A percentile compares a stretch with the other conserved stretches of the same genome.
phyloP scores from a whole-genome alignment of 2,113 vertebrate species.

The Mugil cephalus region DNA sequence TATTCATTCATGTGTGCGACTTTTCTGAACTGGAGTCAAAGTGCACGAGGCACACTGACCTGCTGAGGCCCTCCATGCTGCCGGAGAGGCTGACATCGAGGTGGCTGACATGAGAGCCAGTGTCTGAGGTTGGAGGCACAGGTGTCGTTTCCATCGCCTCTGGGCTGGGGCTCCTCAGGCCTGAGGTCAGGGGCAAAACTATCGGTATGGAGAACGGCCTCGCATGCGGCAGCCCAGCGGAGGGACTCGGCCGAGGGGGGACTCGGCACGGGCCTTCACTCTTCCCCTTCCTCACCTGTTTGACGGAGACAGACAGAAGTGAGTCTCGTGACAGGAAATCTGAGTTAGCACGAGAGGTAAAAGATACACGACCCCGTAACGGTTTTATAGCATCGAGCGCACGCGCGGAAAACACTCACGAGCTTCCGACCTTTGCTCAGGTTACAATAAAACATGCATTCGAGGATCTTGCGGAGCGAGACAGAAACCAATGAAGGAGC shows the following conservation, averaged over 20 bases:
- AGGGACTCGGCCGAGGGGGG: constrained; percentile 31
- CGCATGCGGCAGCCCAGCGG: constrained; percentile 16
- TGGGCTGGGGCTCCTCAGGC: constrained; percentile 44
- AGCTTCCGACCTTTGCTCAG: constrained; percentile 36
- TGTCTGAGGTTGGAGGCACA: background rate
- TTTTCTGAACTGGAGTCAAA: background rate
- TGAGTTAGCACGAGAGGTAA: constrained; percentile 38
- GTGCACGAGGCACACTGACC: constrained; percentile 67
- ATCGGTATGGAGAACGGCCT: constrained; percentile 51
- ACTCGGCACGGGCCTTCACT: constrained; percentile 32
- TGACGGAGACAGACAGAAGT: constrained; percentile 23
- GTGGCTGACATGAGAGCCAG: background rate
- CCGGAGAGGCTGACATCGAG: constrained; percentile 28
- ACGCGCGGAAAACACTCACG: constrained; percentile 1
- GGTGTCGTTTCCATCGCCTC: constrained; percentile 65
- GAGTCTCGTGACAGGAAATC: constrained; percentile 50
- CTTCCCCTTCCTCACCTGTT: constrained; percentile 75
- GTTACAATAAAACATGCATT: constrained; percentile 45
- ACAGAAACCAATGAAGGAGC: constrained; percentile 28
- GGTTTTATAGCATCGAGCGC: constrained; percentile 1
- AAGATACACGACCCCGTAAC: constrained; percentile 41
- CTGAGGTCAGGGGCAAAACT: constrained; percentile 48
- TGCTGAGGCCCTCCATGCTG: constrained; percentile 62
- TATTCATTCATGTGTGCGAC: background rate
- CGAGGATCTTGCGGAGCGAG: constrained; percentile 4